phyloP scores from a whole-genome alignment of 1,140 invertebrate genomes.

The Eufriesea mexicana region DNA sequence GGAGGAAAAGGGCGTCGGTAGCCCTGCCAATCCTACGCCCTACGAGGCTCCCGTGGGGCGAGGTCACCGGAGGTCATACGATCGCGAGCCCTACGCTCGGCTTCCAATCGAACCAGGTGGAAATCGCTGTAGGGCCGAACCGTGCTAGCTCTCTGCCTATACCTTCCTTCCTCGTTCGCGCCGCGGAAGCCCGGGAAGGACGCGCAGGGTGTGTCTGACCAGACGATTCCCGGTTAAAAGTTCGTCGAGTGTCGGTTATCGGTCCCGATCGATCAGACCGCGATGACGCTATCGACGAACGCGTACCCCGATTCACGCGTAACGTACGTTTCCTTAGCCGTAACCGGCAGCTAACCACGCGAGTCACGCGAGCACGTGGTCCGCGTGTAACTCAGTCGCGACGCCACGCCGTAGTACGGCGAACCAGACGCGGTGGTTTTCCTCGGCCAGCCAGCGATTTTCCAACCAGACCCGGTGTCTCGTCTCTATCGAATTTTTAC shows the following conservation, averaged over 20 bases:
- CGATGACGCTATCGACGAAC: neutral
- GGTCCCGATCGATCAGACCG: neutral
- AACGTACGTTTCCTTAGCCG: neutral
- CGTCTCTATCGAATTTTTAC: neutral
- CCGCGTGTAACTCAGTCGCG: neutral
- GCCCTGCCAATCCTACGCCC: constrained; percentile 73
- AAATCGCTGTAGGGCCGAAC: constrained; percentile 36
- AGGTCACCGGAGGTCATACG: constrained; percentile 81
- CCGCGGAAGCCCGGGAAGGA: constrained; percentile 13
- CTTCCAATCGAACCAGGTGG: constrained; percentile 38
- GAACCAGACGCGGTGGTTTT: neutral
- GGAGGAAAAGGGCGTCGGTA: constrained; percentile 67
- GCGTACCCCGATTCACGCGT: neutral
- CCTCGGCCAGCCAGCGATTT: neutral
- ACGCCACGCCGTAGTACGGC: no score
- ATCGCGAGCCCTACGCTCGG: constrained; percentile 71
- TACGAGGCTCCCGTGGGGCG: constrained; percentile 77
- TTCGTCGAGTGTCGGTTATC: neutral
- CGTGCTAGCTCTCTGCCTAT: neutral
- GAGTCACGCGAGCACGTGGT: constrained; percentile 13
- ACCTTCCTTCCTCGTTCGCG: no score
- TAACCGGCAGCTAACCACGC: neutral
- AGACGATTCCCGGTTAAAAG: neutral
- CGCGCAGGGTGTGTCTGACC: constrained; percentile 43
- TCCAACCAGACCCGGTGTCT: no score